Conservation (phyloP, 2,113 vertebrate species). For the Micronisus gabar region DNA sequence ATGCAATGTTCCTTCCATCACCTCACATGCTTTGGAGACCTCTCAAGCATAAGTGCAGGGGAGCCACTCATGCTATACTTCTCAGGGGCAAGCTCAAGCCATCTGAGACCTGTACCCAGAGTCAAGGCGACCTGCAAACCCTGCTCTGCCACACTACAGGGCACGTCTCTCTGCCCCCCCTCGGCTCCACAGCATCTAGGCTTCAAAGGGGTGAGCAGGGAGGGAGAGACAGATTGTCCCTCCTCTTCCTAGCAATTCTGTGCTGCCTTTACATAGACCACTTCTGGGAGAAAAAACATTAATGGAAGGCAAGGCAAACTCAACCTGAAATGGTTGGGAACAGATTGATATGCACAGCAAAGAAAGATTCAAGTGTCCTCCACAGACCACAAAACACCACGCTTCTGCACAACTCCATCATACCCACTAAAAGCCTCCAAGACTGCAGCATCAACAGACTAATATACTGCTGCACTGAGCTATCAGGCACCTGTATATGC, state of each 20-base stretch:
- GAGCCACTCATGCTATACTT: not conserved
- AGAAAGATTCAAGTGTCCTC: not conserved
- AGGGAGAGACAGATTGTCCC: not conserved
- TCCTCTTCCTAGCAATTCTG: not conserved
- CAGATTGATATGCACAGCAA: not conserved
- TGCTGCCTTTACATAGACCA: not conserved
- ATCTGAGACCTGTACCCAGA: not conserved
- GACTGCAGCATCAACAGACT: not conserved
- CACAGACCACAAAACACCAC: not conserved
- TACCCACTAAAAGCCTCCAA: not conserved
- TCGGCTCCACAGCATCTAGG: not conserved
- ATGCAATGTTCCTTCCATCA: not conserved
- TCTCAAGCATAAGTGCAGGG: not conserved
- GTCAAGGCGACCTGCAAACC: not conserved
- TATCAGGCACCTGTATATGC: not conserved
- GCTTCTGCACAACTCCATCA: not conserved
- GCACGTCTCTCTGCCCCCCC: not conserved
- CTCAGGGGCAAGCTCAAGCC: not conserved
- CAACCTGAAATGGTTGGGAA: not conserved
- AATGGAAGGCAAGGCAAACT: not conserved
- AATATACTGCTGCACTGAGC: not conserved
- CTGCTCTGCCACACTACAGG: not conserved
- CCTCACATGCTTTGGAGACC: not conserved
- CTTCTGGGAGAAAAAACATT: not conserved
- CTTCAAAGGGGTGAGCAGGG: not conserved